Conservation (phyloP, 37 sponge, comb jelly and placozoan genomes). For the Diacarnus erythraeanus region DNA sequence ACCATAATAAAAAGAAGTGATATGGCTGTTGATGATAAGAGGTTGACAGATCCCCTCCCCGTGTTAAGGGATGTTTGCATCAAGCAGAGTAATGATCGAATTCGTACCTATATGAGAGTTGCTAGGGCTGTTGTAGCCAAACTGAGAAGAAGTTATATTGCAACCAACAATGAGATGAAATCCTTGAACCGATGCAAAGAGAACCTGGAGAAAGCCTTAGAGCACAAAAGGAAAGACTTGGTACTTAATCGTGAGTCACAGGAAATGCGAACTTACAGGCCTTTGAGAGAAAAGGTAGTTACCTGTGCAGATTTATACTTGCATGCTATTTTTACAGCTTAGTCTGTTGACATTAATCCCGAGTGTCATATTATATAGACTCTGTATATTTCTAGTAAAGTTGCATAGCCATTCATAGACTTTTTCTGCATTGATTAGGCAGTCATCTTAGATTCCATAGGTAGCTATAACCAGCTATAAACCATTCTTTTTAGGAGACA, state of each 20-base stretch:
- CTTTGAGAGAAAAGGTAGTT: constrained; percentile 67
- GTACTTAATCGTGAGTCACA: constrained; percentile 44
- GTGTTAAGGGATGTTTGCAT: constrained; percentile 54
- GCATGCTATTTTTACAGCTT: not conserved
- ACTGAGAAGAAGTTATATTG: constrained; percentile 31
- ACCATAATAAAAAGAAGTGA: constrained; percentile 50
- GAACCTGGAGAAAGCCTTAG: constrained; percentile 69
- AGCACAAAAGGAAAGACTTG: constrained; percentile 72
- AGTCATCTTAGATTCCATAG: no score
- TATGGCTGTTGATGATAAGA: not conserved
- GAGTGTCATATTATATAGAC: not conserved
- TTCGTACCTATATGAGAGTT: constrained; percentile 51
- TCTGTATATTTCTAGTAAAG: not conserved
- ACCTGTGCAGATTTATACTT: not conserved
- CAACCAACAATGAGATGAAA: constrained; percentile 70
- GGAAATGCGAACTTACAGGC: constrained; percentile 39
- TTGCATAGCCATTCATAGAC: no score
- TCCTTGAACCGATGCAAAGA: constrained; percentile 53
- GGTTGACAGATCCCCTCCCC: constrained; percentile 54
- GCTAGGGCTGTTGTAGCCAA: constrained; percentile 54
- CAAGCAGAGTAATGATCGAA: constrained; percentile 50
- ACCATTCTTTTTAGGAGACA: constrained; percentile 33
- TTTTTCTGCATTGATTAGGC: no score
- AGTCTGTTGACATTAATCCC: not conserved
- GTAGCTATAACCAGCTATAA: no score